These are phyloP conservation scores for Tetramorium simillimum DNA, from an alignment of 1,140 invertebrate genomes.

Conservation along the genomic window DNA sequence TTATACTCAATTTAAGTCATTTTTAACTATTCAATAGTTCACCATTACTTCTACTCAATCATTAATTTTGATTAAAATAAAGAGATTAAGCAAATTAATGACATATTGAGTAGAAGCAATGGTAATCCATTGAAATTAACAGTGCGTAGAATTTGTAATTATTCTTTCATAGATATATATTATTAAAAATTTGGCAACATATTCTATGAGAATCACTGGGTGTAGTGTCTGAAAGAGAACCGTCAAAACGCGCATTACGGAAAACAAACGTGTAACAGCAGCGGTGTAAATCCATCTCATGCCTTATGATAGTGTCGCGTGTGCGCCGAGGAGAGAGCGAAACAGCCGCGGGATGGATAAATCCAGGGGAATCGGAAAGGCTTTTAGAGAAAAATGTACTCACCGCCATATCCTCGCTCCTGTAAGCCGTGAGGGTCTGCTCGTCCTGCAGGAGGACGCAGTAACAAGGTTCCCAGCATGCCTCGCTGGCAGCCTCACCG, in stretches of 20 bases:
- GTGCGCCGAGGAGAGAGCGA: neutral
- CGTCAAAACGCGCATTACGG: slow-evolving; percentile 11
- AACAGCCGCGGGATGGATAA: slow-evolving; percentile 43
- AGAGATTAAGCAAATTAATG: too few relatives aligned
- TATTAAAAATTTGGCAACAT: neutral
- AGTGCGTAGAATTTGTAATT: neutral
- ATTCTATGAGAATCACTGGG: neutral
- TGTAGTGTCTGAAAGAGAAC: neutral
- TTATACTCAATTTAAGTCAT: too few relatives aligned
- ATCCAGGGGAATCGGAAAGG: slow-evolving; percentile 59
- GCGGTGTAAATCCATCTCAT: slow-evolving; percentile 39
- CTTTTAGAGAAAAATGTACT: slow-evolving; percentile 83
- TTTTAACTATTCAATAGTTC: too few relatives aligned
- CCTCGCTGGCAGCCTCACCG: slow-evolving; percentile 81
- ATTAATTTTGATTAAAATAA: too few relatives aligned
- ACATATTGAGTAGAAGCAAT: too few relatives aligned
- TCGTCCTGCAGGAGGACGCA: slow-evolving; percentile 95
- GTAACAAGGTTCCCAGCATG: slow-evolving; percentile 94
- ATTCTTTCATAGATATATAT: neutral
- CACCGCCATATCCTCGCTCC: slow-evolving; percentile 95
- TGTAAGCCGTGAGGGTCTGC: slow-evolving; percentile 93
- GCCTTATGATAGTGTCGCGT: slow-evolving; percentile 14
- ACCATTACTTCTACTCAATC: too few relatives aligned
- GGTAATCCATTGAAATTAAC: too few relatives aligned
- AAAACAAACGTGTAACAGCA: slow-evolving; percentile 1